A percentile compares a stretch with the other conserved stretches of the same genome.
These are phyloP conservation scores for Amiota minor DNA, from an alignment of 2,888 invertebrate species.

Conservation along the genomic window DNA sequence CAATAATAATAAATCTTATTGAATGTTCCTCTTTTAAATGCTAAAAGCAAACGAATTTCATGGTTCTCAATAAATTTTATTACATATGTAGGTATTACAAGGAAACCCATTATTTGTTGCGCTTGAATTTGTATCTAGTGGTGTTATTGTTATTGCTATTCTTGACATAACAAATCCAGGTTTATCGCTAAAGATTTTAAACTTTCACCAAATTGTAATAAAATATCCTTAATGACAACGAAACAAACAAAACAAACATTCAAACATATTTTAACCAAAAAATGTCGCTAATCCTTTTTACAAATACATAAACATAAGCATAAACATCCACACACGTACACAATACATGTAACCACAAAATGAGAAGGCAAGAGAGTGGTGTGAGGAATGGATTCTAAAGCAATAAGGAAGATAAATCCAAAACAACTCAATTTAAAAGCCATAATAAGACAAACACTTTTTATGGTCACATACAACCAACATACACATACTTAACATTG, in stretches of 20 bases:
- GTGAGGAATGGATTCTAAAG: not conserved
- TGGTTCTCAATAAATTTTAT: too few relatives aligned
- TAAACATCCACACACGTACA: not conserved
- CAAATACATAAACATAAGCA: not conserved
- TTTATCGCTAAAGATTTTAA: not conserved
- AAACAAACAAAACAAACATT: not conserved
- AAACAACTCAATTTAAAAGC: slow-evolving; percentile 68
- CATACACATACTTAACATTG: not conserved
- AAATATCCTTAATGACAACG: not conserved
- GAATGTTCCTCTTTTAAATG: too few relatives aligned
- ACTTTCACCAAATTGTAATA: slow-evolving; percentile 1
- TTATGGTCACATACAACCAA: slow-evolving; percentile 48
- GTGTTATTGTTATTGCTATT: too few relatives aligned
- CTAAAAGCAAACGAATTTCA: too few relatives aligned
- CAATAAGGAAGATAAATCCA: slow-evolving; percentile 66
- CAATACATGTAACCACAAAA: too few relatives aligned
- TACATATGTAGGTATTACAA: too few relatives aligned
- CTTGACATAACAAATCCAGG: too few relatives aligned
- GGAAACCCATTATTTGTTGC: too few relatives aligned
- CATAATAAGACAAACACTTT: slow-evolving; percentile 61
- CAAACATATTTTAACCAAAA: slow-evolving; percentile 10
- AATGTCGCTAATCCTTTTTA: not conserved
- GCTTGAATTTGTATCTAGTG: too few relatives aligned
- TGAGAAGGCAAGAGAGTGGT: not conserved
- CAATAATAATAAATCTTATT: too few relatives aligned